Percentiles rank a stretch among this genome's conserved stretches.
Conservation (phyloP, 2,113 vertebrate genomes). For the Odocoileus hemionus region DNA sequence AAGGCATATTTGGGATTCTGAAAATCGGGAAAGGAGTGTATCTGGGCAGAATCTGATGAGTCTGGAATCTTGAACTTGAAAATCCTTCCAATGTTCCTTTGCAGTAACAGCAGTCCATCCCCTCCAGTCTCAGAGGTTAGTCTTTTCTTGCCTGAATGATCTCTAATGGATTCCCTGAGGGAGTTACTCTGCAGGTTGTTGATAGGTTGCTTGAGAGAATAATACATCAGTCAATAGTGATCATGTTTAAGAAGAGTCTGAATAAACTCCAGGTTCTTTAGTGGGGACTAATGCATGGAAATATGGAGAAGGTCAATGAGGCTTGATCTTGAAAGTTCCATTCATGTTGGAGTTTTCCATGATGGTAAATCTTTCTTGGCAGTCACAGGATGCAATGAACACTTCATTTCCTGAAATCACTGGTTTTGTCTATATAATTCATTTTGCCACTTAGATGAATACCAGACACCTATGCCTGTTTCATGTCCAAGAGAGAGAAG, state of each 20-base stretch:
- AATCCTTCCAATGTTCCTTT: not conserved
- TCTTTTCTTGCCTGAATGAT: not conserved
- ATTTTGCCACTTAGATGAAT: not conserved
- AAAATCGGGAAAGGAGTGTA: not conserved
- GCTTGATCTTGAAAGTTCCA: not conserved
- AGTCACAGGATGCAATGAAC: not conserved
- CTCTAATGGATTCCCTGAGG: not conserved
- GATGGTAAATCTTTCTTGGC: not conserved
- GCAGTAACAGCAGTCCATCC: not conserved
- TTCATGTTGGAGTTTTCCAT: not conserved
- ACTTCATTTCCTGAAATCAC: not conserved
- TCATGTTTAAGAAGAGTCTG: not conserved
- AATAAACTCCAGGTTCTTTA: not conserved
- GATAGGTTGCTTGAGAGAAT: not conserved
- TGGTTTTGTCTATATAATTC: not conserved
- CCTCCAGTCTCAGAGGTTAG: not conserved
- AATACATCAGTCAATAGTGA: not conserved
- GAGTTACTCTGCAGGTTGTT: not conserved
- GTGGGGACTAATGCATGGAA: not conserved
- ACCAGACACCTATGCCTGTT: too few species aligned
- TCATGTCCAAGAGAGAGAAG: too few species aligned
- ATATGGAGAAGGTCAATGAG: not conserved
- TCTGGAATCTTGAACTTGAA: not conserved
- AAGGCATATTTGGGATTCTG: not conserved
- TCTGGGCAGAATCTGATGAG: not conserved